Conservation (phyloP, 2,797 vertebrate genomes). For the Phoxinus dragarum region DNA sequence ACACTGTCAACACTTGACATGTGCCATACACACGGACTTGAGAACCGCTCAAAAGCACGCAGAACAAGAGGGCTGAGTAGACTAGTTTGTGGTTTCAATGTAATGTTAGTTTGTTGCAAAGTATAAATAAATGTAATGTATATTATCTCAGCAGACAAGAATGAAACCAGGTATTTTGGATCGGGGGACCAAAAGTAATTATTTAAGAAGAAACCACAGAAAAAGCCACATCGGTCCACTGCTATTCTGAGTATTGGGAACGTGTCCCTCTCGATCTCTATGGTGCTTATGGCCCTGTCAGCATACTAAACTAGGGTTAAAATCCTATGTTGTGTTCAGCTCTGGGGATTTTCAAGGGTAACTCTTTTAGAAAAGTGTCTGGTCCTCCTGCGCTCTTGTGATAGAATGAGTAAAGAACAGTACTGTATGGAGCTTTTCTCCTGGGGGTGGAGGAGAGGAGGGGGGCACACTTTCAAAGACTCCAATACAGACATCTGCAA, state of each 20-base stretch:
- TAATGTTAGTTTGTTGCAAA: not conserved
- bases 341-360: constrained; percentile 41
- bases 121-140: not conserved
- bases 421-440: constrained; percentile 57
- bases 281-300: constrained; percentile 9
- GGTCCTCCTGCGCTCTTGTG: constrained; percentile 42
- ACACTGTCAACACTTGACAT: constrained; percentile 45
- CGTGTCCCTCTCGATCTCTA: constrained; percentile 10
- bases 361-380: constrained; percentile 45
- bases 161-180: not conserved
- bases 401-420: constrained; percentile 47
- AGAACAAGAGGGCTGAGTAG: not conserved
- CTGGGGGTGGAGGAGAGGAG: constrained; percentile 36
- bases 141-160: not conserved
- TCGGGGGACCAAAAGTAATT: not conserved
- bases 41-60: constrained; percentile 9
- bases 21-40: constrained; percentile 9
- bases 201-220: constrained; percentile 9
- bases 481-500: constrained; percentile 66
- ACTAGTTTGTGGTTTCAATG: not conserved
- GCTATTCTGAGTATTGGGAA: not conserved
- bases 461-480: constrained; percentile 52
- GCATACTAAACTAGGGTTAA: constrained; percentile 32
- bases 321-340: constrained; percentile 32
- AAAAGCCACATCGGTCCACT: not conserved